A percentile compares a stretch with the other conserved stretches of the same genome.
Evolutionary conservation across 2,113 vertebrate species (phyloP).

Genomic region (Alethe diademata): DNA sequence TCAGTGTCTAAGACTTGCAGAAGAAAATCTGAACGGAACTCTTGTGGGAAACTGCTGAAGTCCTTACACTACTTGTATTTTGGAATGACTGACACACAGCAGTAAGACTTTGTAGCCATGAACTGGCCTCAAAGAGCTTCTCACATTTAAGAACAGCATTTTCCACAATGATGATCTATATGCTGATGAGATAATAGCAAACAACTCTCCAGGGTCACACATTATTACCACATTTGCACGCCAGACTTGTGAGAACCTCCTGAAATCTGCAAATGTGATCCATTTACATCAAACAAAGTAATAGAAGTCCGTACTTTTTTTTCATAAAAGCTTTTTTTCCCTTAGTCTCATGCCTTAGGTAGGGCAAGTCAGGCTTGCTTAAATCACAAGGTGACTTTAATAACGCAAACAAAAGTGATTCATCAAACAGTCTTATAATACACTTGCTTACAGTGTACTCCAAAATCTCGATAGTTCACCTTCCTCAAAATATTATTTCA

Average conservation of each 20-base stretch:
- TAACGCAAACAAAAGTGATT: not conserved
- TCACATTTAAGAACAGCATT: not conserved
- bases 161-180: not conserved
- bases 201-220: not conserved
- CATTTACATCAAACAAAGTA: not conserved
- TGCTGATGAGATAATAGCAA: not conserved
- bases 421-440: not conserved
- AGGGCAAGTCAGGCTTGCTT: not conserved
- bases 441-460: not conserved
- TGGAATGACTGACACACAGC: not conserved
- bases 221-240: not conserved
- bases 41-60: not conserved
- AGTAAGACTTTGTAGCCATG: not conserved
- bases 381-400: not conserved
- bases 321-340: not conserved
- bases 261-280: not conserved
- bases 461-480: not conserved
- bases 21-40: not conserved
- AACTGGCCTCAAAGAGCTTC: not conserved
- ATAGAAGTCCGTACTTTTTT: not conserved
- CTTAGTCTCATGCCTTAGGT: not conserved
- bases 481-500: not conserved
- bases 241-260: not conserved
- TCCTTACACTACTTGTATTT: not conserved
- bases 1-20: not conserved